Conservation (phyloP, 2,888 invertebrate genomes). For the Dexiosoma caninum region DNA sequence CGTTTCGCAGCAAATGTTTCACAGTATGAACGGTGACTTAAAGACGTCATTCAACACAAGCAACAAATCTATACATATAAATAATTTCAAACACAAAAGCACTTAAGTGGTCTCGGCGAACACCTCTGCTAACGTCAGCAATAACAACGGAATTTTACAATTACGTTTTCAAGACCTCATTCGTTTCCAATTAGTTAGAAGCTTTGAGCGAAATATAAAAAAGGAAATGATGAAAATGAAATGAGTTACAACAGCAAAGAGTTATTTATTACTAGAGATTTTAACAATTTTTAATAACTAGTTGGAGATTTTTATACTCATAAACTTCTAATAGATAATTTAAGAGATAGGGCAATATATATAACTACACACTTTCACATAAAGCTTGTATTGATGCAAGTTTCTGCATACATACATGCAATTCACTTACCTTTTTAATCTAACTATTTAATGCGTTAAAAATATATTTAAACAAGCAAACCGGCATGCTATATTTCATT, state of each 20-base stretch:
- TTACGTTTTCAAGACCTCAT: constrained; percentile 74
- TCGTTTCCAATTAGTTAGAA: constrained; percentile 63
- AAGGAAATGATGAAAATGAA: not conserved
- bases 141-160: constrained; percentile 68
- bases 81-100: constrained; percentile 14
- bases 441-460: not conserved
- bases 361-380: not conserved
- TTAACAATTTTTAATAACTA: not conserved
- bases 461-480: constrained; percentile 8
- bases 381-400: not conserved
- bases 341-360: not conserved
- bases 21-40: too few relatives aligned
- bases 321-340: not conserved
- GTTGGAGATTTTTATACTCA: too few relatives aligned
- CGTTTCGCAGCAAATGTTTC: too few relatives aligned
- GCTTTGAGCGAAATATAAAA: constrained; percentile 23
- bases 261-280: not conserved
- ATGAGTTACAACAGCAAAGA: not conserved
- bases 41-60: constrained; percentile 34
- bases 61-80: not conserved
- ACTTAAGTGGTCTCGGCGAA: constrained; percentile 1
- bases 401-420: not conserved
- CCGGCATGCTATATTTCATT: constrained; percentile 26
- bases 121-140: constrained; percentile 6
- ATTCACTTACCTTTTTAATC: constrained; percentile 29